Evolutionary conservation across 2,797 vertebrate genomes (phyloP).

Genomic region (Neopelma chrysocephalum): DNA sequence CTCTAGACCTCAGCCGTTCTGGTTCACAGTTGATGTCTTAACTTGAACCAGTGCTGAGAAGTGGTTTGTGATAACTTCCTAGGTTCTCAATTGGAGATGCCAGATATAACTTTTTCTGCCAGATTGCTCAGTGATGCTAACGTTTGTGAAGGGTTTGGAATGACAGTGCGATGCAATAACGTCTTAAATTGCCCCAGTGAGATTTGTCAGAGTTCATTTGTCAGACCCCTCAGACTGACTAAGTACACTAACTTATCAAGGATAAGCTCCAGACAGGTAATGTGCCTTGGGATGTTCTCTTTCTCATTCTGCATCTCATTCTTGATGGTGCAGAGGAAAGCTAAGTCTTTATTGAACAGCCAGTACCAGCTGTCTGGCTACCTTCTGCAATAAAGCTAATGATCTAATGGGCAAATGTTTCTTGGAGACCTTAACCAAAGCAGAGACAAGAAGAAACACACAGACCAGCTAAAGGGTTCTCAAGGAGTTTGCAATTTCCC

Average conservation of each 20-base stretch:
- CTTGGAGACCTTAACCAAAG: constrained; percentile 31
- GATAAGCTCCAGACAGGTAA: constrained; percentile 39
- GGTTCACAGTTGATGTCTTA: background rate
- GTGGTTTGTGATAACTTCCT: background rate
- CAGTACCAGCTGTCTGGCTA: background rate
- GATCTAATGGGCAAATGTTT: constrained; percentile 31
- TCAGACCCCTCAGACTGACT: constrained; percentile 4
- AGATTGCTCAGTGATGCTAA: background rate
- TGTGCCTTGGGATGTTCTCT: constrained; percentile 35
- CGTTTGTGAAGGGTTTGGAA: background rate
- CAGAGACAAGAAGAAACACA: constrained; percentile 1
- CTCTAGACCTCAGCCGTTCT: background rate
- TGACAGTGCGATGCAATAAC: background rate
- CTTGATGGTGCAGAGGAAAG: background rate
- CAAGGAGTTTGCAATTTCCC: constrained; percentile 47
- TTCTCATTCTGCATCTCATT: background rate
- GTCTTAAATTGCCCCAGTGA: constrained; percentile 23
- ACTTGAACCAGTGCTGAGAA: background rate
- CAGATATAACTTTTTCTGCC: background rate
- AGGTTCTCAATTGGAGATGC: background rate
- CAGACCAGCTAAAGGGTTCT: constrained; percentile 50
- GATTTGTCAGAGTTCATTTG: constrained; percentile 44
- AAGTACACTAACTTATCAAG: background rate
- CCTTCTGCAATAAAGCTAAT: constrained; percentile 39
- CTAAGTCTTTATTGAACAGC: background rate